phyloP scores from a whole-genome alignment of 2,888 invertebrate genomes.

The Pantelozetes paolii region DNA sequence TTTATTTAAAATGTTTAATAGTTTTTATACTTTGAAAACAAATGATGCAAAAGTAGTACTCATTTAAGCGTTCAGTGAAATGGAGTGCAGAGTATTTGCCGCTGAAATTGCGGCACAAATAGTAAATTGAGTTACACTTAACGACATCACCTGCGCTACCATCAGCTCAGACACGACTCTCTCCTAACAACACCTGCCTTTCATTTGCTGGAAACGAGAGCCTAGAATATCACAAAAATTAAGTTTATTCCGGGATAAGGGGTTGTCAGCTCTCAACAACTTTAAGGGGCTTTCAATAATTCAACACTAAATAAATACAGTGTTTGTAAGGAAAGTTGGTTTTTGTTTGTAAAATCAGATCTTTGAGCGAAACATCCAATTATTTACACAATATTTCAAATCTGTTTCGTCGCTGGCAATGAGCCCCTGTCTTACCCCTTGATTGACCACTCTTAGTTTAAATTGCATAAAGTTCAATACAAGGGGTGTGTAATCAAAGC shows the following conservation, averaged over 20 bases:
- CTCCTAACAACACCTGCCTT: conserved; percentile 28
- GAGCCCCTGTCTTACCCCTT: too few species aligned
- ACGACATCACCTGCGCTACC: conserved; percentile 29
- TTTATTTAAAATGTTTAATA: too few species aligned
- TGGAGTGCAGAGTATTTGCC: not conserved
- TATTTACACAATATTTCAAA: too few species aligned
- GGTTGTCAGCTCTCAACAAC: too few species aligned
- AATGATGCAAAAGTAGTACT: not conserved
- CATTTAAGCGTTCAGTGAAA: not conserved
- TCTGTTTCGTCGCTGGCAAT: too few species aligned
- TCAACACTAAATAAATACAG: too few species aligned
- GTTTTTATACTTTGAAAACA: too few species aligned
- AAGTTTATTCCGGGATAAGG: not conserved
- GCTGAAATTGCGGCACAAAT: not conserved
- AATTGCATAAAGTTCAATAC: not conserved
- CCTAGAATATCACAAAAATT: not conserved
- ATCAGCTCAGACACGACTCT: not conserved
- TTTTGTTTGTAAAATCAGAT: too few species aligned
- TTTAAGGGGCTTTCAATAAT: too few species aligned
- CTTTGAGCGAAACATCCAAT: too few species aligned
- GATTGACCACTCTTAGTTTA: too few species aligned
- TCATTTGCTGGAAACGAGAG: conserved; percentile 10
- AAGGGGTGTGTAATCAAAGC: not conserved
- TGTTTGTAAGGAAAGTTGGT: too few species aligned
- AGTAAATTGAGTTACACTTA: conserved; percentile 33